phyloP scores from a whole-genome alignment of 2,888 invertebrate species.

The Drosophila anomelani region DNA sequence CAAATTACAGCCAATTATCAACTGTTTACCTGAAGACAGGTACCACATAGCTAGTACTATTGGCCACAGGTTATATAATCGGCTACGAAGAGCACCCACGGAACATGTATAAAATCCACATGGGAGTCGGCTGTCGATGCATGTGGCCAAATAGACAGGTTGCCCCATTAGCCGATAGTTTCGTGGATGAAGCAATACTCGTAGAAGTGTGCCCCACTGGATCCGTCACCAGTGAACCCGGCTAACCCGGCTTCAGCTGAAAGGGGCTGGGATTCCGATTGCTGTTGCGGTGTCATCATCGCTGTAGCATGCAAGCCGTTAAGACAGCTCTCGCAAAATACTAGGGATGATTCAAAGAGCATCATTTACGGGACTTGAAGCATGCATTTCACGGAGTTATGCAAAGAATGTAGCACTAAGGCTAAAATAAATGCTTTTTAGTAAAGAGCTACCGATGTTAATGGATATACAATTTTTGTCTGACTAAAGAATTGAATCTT shows the following conservation, averaged over 20 bases:
- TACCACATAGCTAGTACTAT: neutral
- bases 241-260: constrained; percentile 4
- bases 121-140: constrained; percentile 38
- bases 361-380: neutral
- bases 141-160: constrained; percentile 42
- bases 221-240: constrained; percentile 6
- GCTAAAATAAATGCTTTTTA: neutral
- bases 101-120: constrained; percentile 1
- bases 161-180: constrained; percentile 54
- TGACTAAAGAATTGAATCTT: too few relatives aligned
- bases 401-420: neutral
- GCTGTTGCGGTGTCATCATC: constrained; percentile 16
- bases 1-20: constrained; percentile 3
- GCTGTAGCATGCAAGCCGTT: neutral
- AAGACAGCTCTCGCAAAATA: constrained; percentile 8
- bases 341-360: constrained; percentile 6
- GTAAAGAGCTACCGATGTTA: too few relatives aligned
- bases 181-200: constrained; percentile 22
- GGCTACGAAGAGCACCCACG: constrained; percentile 24
- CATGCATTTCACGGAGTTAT: constrained; percentile 4
- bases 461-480: too few relatives aligned
- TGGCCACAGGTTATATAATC: constrained; percentile 26
- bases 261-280: constrained; percentile 14
- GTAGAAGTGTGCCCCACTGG: constrained; percentile 18
- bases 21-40: neutral